A percentile compares a stretch with the other conserved stretches of the same genome.
Evolutionary conservation across 37 sponge, comb jelly and placozoan species (phyloP).

Genomic region (Halichondria panicea): DNA sequence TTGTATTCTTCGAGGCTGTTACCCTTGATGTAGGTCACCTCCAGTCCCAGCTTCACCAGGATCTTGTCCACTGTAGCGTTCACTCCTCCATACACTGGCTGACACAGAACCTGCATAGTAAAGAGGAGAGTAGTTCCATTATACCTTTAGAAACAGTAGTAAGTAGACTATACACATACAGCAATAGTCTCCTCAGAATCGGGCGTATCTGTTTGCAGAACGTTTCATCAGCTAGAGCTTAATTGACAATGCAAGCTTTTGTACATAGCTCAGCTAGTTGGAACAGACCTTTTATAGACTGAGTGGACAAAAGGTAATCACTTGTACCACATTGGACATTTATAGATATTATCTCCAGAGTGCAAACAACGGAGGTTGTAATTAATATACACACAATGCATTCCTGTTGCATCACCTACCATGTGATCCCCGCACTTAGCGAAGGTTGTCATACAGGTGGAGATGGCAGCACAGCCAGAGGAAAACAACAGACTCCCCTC

Average conservation of each 20-base stretch:
- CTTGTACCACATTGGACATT: neutral
- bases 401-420: slow-evolving; percentile 3
- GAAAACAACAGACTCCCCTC: slow-evolving; percentile 48
- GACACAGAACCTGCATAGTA: slow-evolving; percentile 21
- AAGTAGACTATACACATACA: too few species aligned
- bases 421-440: slow-evolving; percentile 63
- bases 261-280: too few species aligned
- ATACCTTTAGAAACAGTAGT: too few species aligned
- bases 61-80: neutral
- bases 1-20: slow-evolving; percentile 23
- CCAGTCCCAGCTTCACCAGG: slow-evolving; percentile 27
- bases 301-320: too few species aligned
- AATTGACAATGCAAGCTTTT: too few species aligned
- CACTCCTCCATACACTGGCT: slow-evolving; percentile 30
- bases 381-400: neutral
- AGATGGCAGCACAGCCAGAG: slow-evolving; percentile 62
- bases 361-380: too few species aligned
- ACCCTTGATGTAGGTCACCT: slow-evolving; percentile 38
- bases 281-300: too few species aligned
- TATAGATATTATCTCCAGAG: neutral
- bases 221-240: neutral
- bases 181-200: neutral
- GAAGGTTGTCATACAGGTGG: slow-evolving; percentile 32
- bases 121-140: neutral
- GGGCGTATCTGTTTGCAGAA: neutral